Conservation (phyloP, 2,888 invertebrate species). For the Eumerus sabulonum region DNA sequence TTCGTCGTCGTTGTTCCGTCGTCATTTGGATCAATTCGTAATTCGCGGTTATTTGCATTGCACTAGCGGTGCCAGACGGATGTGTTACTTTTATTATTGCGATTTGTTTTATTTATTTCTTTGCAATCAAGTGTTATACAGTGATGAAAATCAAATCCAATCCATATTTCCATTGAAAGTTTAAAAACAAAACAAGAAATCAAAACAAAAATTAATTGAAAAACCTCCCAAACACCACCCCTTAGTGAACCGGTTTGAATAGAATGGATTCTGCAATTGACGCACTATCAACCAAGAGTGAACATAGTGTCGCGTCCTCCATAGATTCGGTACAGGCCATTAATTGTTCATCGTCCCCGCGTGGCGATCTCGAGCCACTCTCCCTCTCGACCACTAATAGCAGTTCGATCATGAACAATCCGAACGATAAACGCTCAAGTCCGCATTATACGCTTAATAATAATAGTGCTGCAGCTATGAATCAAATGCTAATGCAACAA, state of each 20-base stretch:
- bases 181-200: conserved; percentile 20
- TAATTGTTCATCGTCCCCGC: conserved; percentile 69
- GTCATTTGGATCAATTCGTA: not conserved
- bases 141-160: not conserved
- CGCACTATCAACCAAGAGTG: conserved; percentile 80
- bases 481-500: conserved; percentile 65
- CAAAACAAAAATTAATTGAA: conserved; percentile 6
- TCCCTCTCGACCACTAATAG: conserved; percentile 14
- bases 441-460: conserved; percentile 69
- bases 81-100: conserved; percentile 31
- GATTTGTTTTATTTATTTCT: conserved; percentile 30
- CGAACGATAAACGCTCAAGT: conserved; percentile 74
- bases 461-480: conserved; percentile 65
- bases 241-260: conserved; percentile 43
- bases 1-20: conserved; percentile 8
- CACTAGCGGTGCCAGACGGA: conserved; percentile 61
- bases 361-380: conserved; percentile 53
- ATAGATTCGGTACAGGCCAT: conserved; percentile 73
- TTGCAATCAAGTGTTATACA: conserved; percentile 6
- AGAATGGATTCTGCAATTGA: conserved; percentile 82
- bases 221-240: not conserved
- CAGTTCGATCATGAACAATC: conserved; percentile 57
- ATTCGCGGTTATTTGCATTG: conserved; percentile 52
- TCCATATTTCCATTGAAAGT: conserved; percentile 3
- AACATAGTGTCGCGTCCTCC: conserved; percentile 81